Evolutionary conservation across 2,888 invertebrate species (phyloP).

Genomic region (Gasteruption jaculator): DNA sequence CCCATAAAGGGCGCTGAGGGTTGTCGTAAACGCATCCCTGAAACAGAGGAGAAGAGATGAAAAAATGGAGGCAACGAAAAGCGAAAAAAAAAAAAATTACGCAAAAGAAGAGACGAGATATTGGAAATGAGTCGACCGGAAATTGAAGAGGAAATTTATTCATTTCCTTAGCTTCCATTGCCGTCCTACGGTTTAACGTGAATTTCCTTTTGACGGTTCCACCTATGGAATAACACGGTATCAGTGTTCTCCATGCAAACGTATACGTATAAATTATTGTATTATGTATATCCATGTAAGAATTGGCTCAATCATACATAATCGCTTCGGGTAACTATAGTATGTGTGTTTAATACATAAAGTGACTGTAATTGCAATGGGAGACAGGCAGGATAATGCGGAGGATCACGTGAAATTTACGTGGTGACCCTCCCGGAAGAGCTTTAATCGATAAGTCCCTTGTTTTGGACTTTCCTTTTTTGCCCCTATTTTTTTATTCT

Average conservation of each 20-base stretch:
- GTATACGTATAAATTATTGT: no score
- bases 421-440: constrained; percentile 24
- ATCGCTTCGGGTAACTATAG: constrained; percentile 27
- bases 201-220: no score
- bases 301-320: constrained; percentile 47
- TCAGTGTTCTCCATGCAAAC: no score
- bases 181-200: no score
- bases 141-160: constrained; percentile 23
- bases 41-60: constrained; percentile 19
- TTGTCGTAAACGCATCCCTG: constrained; percentile 84
- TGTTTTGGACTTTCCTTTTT: no score
- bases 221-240: no score
- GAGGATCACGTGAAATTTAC: constrained; percentile 43
- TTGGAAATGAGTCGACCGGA: no score
- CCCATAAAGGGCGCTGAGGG: constrained; percentile 88
- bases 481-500: no score
- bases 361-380: constrained; percentile 44
- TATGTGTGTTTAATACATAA: constrained; percentile 39
- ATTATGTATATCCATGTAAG: constrained; percentile 38
- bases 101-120: no score
- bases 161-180: no score
- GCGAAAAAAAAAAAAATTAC: neutral
- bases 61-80: no score
- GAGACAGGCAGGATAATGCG: constrained; percentile 36
- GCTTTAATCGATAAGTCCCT: constrained; percentile 19